phyloP scores from a whole-genome alignment of 2,797 vertebrate species.

The Astyanax mexicanus region DNA sequence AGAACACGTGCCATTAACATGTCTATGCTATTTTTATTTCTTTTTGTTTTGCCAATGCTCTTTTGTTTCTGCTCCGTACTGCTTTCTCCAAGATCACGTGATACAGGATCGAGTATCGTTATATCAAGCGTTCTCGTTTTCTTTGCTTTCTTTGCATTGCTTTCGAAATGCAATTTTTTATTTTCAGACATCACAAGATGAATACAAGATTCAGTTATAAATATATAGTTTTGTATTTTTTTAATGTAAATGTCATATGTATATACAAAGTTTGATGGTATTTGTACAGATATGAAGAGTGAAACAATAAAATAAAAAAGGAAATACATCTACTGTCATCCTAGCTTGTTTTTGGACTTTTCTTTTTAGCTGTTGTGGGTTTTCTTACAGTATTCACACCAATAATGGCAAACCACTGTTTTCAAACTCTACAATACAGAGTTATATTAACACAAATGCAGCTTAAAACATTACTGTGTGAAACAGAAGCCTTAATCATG shows the following conservation, averaged over 20 bases:
- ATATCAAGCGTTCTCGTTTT: slow-evolving; percentile 73
- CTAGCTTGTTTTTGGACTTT: neutral
- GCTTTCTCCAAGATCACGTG: slow-evolving; percentile 74
- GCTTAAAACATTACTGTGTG: too few species aligned
- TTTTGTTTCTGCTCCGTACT: slow-evolving; percentile 73
- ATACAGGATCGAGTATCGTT: slow-evolving; percentile 72
- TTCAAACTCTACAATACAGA: too few species aligned
- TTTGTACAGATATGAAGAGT: slow-evolving; percentile 99
- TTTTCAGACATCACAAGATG: slow-evolving; percentile 97
- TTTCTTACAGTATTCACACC: too few species aligned
- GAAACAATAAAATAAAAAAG: slow-evolving; percentile 91
- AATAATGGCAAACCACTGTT: too few species aligned
- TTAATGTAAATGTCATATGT: slow-evolving; percentile 99
- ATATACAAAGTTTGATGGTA: slow-evolving; percentile 99
- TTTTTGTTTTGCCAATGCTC: slow-evolving; percentile 72
- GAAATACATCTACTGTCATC: slow-evolving; percentile 52
- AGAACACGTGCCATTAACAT: slow-evolving; percentile 81
- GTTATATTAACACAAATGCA: too few species aligned
- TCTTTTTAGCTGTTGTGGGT: too few species aligned
- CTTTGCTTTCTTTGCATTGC: slow-evolving; percentile 68
- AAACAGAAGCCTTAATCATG: too few species aligned
- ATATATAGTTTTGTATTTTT: slow-evolving; percentile 99
- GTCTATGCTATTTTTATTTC: slow-evolving; percentile 68
- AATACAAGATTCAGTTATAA: slow-evolving; percentile 99
- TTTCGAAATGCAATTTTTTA: slow-evolving; percentile 88